Percentiles rank a stretch among this genome's conserved stretches.
phyloP scores from a whole-genome alignment of 2,113 vertebrate genomes.

The Odontesthes bonariensis region DNA sequence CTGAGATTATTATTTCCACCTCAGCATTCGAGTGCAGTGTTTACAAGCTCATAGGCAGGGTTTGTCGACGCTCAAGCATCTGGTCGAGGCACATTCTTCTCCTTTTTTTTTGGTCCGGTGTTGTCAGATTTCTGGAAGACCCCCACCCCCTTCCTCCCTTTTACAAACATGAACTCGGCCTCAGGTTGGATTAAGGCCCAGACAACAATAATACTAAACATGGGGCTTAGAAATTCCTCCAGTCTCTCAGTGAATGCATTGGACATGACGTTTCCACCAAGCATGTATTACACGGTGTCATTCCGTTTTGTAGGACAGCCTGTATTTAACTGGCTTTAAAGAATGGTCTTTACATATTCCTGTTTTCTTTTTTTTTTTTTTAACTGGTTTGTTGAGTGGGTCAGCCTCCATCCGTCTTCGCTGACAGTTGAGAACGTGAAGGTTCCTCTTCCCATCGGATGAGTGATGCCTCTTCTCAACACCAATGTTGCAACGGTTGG shows the following conservation, averaged over 20 bases:
- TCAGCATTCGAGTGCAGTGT: conserved; percentile 24
- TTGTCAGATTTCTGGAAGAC: conserved; percentile 29
- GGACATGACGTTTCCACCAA: neutral
- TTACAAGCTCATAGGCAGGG: conserved; percentile 44
- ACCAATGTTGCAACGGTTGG: neutral
- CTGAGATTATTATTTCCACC: conserved; percentile 21
- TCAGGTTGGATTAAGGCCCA: conserved; percentile 53
- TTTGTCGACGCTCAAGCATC: conserved; percentile 44
- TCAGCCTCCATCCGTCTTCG: neutral
- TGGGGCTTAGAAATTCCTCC: conserved; percentile 20
- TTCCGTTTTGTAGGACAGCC: neutral
- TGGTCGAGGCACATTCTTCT: conserved; percentile 52
- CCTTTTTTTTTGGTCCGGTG: conserved; percentile 50
- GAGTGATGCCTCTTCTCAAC: conserved; percentile 4
- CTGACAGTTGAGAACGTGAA: conserved; percentile 29
- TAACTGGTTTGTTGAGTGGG: conserved; percentile 16
- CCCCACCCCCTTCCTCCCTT: conserved; percentile 11
- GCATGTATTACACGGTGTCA: neutral
- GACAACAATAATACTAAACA: conserved; percentile 53
- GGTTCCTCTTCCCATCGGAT: conserved; percentile 48
- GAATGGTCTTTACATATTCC: neutral
- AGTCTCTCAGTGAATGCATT: conserved; percentile 19
- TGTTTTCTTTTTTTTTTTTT: conserved; percentile 2
- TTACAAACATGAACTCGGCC: conserved; percentile 40
- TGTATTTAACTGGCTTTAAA: neutral